Evolutionary conservation across 2,888 invertebrate genomes (phyloP), one percentile per base, ranked within the genome.

Genomic region (Danaus chrysippus): DNA sequence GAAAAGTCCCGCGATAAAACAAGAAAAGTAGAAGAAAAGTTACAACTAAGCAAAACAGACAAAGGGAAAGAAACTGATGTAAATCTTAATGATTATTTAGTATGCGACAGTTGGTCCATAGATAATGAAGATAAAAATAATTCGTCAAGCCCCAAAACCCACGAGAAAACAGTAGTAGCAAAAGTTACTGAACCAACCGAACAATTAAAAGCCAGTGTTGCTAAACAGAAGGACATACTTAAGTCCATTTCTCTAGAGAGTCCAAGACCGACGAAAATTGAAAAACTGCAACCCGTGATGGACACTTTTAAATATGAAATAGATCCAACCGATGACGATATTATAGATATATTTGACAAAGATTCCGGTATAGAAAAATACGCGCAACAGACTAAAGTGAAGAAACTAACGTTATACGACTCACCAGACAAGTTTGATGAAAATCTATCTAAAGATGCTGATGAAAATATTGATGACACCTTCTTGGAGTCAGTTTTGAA

Each of bases 71-170:
- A 88, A 70, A 76, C 88, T 11, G 79, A 87, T 58, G 83, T 88
- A 0, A 81, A 87, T 72, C 76, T 91, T 12, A 84, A 77, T 63
- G 91, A 91, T 71, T 91, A 84, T 65, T 75, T 91, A 52, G 81
- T 91, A 12, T 91, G 91, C 64, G 91, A 91, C 60, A 91, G 91
- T 69, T 91, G 91, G 91, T 91, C 91, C 3, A 70, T 87, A 13
- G 91, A 91, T 41, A 87, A 84, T 55, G 91, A 90, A 11, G 87
- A 88, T 3, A 88, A 83, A 72, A 76, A 72, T 8, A 76, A 71
- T 43, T 75, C 70, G 44, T 69, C 74, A 0, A 87, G 86, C 59
- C 88, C 87, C 0, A 80, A 76, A 68, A 57, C 70, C 0, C 78
- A 77, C 3, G 79, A 80, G 0, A 82, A 76, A 63, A 76, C 13